Percentiles rank a stretch among this genome's conserved stretches.
Evolutionary conservation across 1,140 invertebrate species (phyloP).

Genomic region (Drepana arcuata): DNA sequence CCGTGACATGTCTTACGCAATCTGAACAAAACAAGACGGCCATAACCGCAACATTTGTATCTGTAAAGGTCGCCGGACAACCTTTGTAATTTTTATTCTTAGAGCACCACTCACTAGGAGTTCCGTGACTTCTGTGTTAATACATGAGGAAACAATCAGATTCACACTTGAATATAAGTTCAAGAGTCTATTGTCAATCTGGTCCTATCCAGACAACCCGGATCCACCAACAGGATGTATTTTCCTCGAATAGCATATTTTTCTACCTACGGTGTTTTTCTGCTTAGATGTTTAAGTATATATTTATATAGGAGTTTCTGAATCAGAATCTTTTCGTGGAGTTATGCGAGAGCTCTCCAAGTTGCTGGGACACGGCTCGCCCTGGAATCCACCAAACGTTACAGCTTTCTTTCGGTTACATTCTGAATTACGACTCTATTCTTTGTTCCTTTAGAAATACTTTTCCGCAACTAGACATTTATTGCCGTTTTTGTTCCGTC

Average conservation of each 20-base stretch:
- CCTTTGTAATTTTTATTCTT: constrained; percentile 23
- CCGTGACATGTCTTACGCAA: constrained; percentile 67
- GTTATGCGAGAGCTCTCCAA: constrained; percentile 24
- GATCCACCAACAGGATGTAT: too few relatives aligned
- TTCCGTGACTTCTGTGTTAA: too few relatives aligned
- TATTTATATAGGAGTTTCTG: constrained; percentile 1
- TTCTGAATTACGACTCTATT: constrained; percentile 20
- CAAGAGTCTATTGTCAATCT: too few relatives aligned
- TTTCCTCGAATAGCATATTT: too few relatives aligned
- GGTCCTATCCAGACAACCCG: too few relatives aligned
- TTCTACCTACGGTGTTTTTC: too few relatives aligned
- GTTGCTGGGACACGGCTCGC: constrained; percentile 21
- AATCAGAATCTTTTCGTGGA: constrained; percentile 29
- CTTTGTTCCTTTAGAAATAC: constrained; percentile 15
- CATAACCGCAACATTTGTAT: constrained; percentile 58
- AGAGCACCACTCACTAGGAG: too few relatives aligned
- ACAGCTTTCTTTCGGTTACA: constrained; percentile 17
- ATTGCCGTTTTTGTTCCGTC: constrained; percentile 32
- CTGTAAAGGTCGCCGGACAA: constrained; percentile 52
- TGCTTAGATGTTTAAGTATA: too few relatives aligned
- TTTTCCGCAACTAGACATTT: constrained; percentile 15
- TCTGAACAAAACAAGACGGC: constrained; percentile 55
- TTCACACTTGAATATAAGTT: too few relatives aligned
- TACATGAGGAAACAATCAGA: too few relatives aligned
- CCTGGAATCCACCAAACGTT: constrained; percentile 34